Percentiles rank a stretch among this genome's conserved stretches.
These are phyloP conservation scores for Arvicanthis niloticus DNA, from an alignment of 2,113 vertebrate species.

Conservation along the genomic window DNA sequence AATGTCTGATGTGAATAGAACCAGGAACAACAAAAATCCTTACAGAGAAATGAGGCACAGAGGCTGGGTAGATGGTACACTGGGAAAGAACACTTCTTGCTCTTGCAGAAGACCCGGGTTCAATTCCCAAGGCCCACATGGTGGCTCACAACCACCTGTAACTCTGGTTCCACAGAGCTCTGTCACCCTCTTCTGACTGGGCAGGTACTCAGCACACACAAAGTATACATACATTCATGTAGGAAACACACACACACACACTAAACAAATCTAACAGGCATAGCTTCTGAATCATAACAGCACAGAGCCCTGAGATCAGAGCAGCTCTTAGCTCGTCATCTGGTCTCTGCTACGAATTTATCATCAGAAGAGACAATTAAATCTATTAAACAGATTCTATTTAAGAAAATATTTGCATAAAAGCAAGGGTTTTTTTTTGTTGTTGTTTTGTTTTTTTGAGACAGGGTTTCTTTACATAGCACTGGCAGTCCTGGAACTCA, in stretches of 20 bases:
- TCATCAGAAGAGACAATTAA: background rate
- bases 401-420: slow-evolving; percentile 46
- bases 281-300: slow-evolving; percentile 10
- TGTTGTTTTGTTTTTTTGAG: background rate
- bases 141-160: background rate
- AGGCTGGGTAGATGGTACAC: background rate
- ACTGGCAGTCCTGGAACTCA: background rate
- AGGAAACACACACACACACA: background rate
- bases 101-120: background rate
- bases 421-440: background rate
- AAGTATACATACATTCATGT: background rate
- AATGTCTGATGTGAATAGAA: slow-evolving; percentile 5
- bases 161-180: background rate
- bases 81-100: background rate
- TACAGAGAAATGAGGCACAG: background rate
- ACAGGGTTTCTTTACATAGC: background rate
- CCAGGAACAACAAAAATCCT: background rate
- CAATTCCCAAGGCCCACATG: background rate
- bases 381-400: slow-evolving; percentile 4
- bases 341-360: slow-evolving; percentile 28
- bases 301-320: background rate
- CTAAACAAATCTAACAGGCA: background rate
- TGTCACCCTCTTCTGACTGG: background rate
- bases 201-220: background rate
- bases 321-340: background rate